Evolutionary conservation across 2,888 invertebrate species (phyloP).

Genomic region (Tridacna crocea): DNA sequence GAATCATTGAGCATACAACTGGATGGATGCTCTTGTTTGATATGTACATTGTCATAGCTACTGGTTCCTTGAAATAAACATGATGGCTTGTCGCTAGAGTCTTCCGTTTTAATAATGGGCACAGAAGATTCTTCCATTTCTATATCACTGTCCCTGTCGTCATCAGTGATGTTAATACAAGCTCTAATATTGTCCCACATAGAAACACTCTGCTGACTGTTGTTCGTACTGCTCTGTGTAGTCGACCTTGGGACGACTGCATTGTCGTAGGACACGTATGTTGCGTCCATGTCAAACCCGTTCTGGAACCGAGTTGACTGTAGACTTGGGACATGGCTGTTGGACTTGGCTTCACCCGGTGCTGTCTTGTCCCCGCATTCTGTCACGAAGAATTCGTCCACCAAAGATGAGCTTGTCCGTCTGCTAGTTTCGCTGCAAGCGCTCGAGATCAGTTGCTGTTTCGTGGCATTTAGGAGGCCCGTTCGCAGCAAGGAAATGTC

Average conservation of each 20-base stretch:
- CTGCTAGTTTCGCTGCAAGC: conserved; percentile 55
- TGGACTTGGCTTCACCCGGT: conserved; percentile 27
- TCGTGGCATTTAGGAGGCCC: conserved; percentile 63
- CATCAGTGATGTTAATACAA: conserved; percentile 71
- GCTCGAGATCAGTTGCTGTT: conserved; percentile 63
- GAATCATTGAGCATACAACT: conserved; percentile 61
- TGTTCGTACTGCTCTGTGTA: conserved; percentile 4
- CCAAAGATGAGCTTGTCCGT: conserved; percentile 72
- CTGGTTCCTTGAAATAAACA: conserved; percentile 72
- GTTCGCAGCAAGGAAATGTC: conserved; percentile 64
- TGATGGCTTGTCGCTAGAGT: conserved; percentile 72
- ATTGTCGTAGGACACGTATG: conserved; percentile 55
- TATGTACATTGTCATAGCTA: conserved; percentile 58
- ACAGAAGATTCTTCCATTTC: conserved; percentile 54
- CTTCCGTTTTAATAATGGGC: conserved; percentile 72
- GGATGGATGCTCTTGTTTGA: conserved; percentile 65
- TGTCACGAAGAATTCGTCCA: conserved; percentile 73
- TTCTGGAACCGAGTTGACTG: conserved; percentile 56
- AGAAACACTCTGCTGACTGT: conserved; percentile 54
- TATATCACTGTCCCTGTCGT: conserved; percentile 53
- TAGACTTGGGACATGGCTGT: conserved; percentile 31
- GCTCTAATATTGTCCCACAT: conserved; percentile 79
- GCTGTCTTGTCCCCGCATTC: conserved; percentile 41
- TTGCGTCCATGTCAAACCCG: conserved; percentile 68
- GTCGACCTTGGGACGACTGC: conserved; percentile 41